Conservation (phyloP, 2,888 invertebrate genomes). For the Idaea dimidiata region DNA sequence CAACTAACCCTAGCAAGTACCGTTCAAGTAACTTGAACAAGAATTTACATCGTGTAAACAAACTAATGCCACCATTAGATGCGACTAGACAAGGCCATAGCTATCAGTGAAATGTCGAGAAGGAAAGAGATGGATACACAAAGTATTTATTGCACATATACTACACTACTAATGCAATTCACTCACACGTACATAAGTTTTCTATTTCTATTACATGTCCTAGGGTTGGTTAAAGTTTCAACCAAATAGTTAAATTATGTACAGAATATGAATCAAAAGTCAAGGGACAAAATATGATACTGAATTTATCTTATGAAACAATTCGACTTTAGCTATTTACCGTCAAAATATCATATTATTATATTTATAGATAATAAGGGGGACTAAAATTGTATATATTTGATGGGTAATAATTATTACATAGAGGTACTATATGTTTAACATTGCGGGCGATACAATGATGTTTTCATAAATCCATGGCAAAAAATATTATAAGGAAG, state of each 20-base stretch:
- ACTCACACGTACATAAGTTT: slow-evolving; percentile 65
- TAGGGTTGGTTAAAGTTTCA: slow-evolving; percentile 56
- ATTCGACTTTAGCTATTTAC: background rate
- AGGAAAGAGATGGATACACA: slow-evolving; percentile 77
- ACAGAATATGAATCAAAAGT: background rate
- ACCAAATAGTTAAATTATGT: slow-evolving; percentile 17
- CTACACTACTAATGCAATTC: slow-evolving; percentile 69
- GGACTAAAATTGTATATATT: too few relatives aligned
- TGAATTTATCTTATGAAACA: background rate
- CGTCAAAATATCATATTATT: too few relatives aligned
- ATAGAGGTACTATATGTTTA: too few relatives aligned
- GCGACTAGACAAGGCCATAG: slow-evolving; percentile 81
- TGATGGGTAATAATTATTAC: too few relatives aligned
- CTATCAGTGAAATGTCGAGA: slow-evolving; percentile 81
- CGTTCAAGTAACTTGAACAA: slow-evolving; percentile 50
- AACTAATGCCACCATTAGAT: slow-evolving; percentile 79
- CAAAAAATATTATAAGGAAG: too few relatives aligned
- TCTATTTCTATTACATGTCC: slow-evolving; percentile 74
- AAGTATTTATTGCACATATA: slow-evolving; percentile 78
- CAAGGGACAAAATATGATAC: background rate
- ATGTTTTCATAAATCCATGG: too few relatives aligned
- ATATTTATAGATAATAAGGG: too few relatives aligned
- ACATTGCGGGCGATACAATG: too few relatives aligned
- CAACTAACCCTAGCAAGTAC: slow-evolving; percentile 17
- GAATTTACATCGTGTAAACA: slow-evolving; percentile 51